These are phyloP conservation scores for Melinaea marsaeus DNA, from an alignment of 2,888 invertebrate genomes.

Conservation along the genomic window DNA sequence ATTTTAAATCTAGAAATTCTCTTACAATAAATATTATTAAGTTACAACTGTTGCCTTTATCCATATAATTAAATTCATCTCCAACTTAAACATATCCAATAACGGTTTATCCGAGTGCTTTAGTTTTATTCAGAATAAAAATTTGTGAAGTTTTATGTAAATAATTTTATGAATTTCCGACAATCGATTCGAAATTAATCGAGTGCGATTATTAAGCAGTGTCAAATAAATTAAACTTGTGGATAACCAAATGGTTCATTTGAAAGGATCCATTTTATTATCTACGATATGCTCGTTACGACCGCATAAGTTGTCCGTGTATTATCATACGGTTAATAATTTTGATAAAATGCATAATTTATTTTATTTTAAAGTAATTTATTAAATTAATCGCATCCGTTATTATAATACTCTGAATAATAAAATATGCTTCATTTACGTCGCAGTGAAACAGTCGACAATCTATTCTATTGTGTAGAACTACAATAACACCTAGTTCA, in stretches of 20 bases:
- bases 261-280: background rate
- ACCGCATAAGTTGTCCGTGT: background rate
- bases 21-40: no score
- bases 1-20: no score
- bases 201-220: background rate
- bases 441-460: slow-evolving; percentile 1
- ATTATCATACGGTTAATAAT: background rate
- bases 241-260: slow-evolving; percentile 2
- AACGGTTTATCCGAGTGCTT: no score
- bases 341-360: slow-evolving; percentile 1
- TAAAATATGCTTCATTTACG: background rate
- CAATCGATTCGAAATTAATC: no score
- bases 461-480: slow-evolving; percentile 5
- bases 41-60: no score
- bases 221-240: slow-evolving; percentile 6
- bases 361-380: background rate
- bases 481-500: slow-evolving; percentile 5
- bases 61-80: no score
- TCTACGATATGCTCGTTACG: background rate
- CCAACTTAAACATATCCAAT: no score
- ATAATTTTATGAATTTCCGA: no score
- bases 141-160: no score
- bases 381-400: background rate
- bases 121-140: no score
- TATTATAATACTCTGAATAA: background rate